phyloP scores from a whole-genome alignment of 2,113 vertebrate species.

The Mormyrus lacerda region DNA sequence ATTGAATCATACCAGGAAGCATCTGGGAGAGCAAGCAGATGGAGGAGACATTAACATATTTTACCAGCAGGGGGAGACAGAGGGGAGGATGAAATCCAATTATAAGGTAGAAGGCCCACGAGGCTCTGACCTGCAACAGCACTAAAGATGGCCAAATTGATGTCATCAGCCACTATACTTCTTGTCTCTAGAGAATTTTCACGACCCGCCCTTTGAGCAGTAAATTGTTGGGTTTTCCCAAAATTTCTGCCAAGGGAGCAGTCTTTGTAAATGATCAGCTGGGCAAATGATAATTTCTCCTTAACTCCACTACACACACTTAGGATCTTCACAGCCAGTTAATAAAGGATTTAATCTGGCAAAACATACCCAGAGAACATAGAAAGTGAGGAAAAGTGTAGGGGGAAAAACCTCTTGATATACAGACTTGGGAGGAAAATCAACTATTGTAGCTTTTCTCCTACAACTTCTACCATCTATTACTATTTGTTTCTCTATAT shows the following conservation, averaged over 20 bases:
- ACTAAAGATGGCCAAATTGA: background rate
- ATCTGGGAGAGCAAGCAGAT: background rate
- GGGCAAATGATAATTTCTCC: background rate
- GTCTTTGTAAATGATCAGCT: background rate
- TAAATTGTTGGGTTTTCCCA: background rate
- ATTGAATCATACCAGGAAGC: background rate
- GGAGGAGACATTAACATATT: background rate
- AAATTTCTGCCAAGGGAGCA: background rate
- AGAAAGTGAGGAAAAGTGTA: background rate
- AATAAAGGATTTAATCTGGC: background rate
- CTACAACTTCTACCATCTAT: background rate
- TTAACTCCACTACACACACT: background rate
- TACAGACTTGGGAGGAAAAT: background rate
- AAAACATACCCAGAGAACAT: background rate
- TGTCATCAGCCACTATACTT: background rate
- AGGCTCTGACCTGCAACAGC: background rate
- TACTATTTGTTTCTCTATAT: background rate
- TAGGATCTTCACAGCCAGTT: background rate
- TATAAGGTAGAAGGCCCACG: background rate
- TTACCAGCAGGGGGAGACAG: background rate
- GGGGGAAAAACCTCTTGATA: background rate
- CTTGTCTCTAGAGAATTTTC: background rate
- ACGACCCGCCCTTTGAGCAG: background rate
- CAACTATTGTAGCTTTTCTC: background rate
- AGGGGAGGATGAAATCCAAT: background rate